These are phyloP conservation scores for Rapana venosa DNA, from an alignment of 2,888 invertebrate genomes.

Conservation along the genomic window DNA sequence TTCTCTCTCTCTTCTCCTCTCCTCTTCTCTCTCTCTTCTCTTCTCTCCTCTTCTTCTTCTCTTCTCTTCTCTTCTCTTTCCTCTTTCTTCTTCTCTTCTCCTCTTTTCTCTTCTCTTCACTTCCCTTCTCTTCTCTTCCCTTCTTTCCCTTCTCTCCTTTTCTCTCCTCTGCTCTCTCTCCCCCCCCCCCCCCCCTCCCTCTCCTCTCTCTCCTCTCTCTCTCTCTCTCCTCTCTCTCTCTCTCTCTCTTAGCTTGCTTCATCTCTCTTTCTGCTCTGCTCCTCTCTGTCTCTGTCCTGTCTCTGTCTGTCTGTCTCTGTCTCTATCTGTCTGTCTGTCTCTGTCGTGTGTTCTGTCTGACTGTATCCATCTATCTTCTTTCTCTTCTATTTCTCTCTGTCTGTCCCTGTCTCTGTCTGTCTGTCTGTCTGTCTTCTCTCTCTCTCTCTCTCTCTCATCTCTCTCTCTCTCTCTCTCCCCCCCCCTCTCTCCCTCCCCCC, in stretches of 20 bases:
- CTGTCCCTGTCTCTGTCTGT: background rate
- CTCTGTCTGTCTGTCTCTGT: background rate
- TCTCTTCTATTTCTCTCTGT: no score
- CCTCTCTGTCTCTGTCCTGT: background rate
- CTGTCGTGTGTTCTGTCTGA: background rate
- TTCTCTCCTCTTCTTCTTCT: no score
- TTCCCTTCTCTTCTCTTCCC: no score
- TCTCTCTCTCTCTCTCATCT: background rate
- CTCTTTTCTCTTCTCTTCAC: no score
- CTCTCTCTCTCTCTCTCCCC: no score
- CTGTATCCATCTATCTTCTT: background rate
- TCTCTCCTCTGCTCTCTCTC: slow-evolving; percentile 13
- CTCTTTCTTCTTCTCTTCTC: no score
- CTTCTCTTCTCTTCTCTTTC: no score
- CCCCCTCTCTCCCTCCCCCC: background rate
- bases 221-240: no score
- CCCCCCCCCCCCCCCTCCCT: background rate
- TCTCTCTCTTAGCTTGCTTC: no score
- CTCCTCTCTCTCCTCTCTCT: background rate
- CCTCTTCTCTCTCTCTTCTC: no score
- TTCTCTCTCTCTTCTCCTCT: no score
- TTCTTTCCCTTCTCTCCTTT: background rate
- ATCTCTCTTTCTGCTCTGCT: background rate
- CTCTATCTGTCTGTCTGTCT: background rate
- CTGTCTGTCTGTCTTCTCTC: background rate